phyloP scores from a whole-genome alignment of 1,140 invertebrate species.

The Trissolcus basalis region DNA sequence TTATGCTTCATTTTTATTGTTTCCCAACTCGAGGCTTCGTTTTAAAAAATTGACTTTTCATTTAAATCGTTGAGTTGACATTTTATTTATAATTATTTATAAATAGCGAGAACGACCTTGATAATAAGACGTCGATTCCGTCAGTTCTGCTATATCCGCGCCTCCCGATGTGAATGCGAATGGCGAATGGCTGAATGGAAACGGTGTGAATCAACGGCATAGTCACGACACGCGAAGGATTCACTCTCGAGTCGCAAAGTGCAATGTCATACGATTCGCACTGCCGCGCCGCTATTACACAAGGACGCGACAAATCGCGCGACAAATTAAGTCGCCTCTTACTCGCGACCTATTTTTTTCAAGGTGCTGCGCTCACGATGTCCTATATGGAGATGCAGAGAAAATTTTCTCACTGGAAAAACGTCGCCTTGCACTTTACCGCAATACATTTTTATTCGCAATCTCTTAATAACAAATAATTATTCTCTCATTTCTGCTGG shows the following conservation, averaged over 20 bases:
- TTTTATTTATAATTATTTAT: background rate
- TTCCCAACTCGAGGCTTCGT: no score
- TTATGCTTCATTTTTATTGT: background rate
- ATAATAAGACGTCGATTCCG: constrained; percentile 15
- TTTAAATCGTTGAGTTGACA: background rate
- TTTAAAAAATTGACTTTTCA: no score
- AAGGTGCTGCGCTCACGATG: constrained; percentile 19
- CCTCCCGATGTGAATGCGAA: constrained; percentile 28
- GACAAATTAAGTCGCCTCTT: constrained; percentile 52
- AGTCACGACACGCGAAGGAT: constrained; percentile 45
- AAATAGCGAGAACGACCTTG: constrained; percentile 14
- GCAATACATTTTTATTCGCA: background rate
- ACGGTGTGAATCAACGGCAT: constrained; percentile 26
- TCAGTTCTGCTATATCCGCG: constrained; percentile 4
- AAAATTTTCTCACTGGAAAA: constrained; percentile 19
- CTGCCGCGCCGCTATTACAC: constrained; percentile 34
- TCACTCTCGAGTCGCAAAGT: constrained; percentile 36
- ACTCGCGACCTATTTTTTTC: constrained; percentile 49
- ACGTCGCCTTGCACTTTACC: no score
- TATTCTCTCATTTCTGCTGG: background rate
- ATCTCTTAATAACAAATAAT: background rate
- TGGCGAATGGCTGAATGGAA: constrained; percentile 29
- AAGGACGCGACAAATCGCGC: constrained; percentile 50
- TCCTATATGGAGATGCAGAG: constrained; percentile 30
- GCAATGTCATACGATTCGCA: constrained; percentile 46